Evolutionary conservation across 1,140 invertebrate species (phyloP).

Genomic region (Aphidius ervi): DNA sequence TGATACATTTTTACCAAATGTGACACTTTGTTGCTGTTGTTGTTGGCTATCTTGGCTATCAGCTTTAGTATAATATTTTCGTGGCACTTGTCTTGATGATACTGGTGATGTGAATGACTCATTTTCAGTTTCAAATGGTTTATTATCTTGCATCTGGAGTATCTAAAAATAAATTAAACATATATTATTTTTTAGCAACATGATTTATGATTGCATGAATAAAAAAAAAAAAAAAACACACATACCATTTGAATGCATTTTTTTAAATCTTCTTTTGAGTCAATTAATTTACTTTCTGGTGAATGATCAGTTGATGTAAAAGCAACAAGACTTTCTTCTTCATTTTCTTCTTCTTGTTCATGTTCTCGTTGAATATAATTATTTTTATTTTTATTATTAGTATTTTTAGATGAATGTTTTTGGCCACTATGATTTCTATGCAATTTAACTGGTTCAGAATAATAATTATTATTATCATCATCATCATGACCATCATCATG

Average conservation of each 20-base stretch:
- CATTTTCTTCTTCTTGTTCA: slow-evolving; percentile 43
- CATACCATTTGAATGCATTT: slow-evolving; percentile 49
- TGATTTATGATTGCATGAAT: too few species aligned
- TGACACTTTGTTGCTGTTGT: slow-evolving; percentile 4
- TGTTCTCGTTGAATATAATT: slow-evolving; percentile 29
- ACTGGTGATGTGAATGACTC: slow-evolving; percentile 34
- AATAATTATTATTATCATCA: slow-evolving; percentile 9
- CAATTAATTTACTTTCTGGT: slow-evolving; percentile 34
- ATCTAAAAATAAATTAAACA: slow-evolving; percentile 31
- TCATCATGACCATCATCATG: too few species aligned
- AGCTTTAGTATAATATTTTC: slow-evolving; percentile 44
- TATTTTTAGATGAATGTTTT: neutral
- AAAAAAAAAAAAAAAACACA: slow-evolving; percentile 1
- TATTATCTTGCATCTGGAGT: slow-evolving; percentile 44
- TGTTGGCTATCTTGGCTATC: slow-evolving; percentile 11
- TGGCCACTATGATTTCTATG: too few species aligned
- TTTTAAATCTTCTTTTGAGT: slow-evolving; percentile 41
- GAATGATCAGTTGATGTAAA: slow-evolving; percentile 40
- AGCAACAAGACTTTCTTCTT: slow-evolving; percentile 38
- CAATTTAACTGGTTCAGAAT: neutral
- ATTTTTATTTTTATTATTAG: slow-evolving; percentile 21
- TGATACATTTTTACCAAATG: neutral
- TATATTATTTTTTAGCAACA: neutral
- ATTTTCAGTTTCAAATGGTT: slow-evolving; percentile 28
- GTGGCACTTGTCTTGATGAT: slow-evolving; percentile 40